Evolutionary conservation across 2,888 invertebrate genomes (phyloP).

Genomic region (Polymixis lichenea): DNA sequence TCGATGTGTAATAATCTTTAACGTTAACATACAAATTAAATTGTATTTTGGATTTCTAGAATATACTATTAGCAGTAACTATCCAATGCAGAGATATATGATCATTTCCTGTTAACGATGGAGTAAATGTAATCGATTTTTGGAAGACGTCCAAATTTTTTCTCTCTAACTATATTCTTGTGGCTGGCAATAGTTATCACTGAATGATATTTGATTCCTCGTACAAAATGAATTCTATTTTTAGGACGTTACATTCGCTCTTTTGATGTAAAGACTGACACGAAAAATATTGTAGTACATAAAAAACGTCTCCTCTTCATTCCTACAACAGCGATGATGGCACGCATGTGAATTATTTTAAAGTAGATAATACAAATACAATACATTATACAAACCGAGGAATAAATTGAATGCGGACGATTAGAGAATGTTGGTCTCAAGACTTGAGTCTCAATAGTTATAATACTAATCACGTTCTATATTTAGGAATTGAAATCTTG

Average conservation of each 20-base stretch:
- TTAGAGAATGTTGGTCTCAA: conserved; percentile 15
- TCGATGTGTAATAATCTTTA: conserved; percentile 42
- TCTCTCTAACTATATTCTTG: conserved; percentile 78
- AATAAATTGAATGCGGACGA: conserved; percentile 41
- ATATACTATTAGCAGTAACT: conserved; percentile 69
- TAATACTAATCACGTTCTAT: conserved; percentile 59
- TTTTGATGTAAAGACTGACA: conserved; percentile 67
- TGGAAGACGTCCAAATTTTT: conserved; percentile 84
- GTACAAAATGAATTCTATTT: conserved; percentile 86
- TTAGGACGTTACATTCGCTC: conserved; percentile 78
- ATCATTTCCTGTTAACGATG: conserved; percentile 83
- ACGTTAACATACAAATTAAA: conserved; percentile 63
- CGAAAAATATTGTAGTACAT: conserved; percentile 62
- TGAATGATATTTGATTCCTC: conserved; percentile 85
- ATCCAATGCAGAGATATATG: conserved; percentile 75
- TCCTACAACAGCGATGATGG: conserved; percentile 42
- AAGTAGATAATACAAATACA: conserved; percentile 27
- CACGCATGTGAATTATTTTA: conserved; percentile 43
- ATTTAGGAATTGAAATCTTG: conserved; percentile 64
- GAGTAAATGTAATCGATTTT: conserved; percentile 88
- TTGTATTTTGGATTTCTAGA: conserved; percentile 67
- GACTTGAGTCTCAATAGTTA: conserved; percentile 43
- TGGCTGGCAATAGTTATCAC: conserved; percentile 85
- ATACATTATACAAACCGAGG: conserved; percentile 18
- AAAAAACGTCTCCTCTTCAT: conserved; percentile 50